Base-by-base conservation (phyloP, 1,140 invertebrate species). In the Palaemon carinicauda region DNA sequence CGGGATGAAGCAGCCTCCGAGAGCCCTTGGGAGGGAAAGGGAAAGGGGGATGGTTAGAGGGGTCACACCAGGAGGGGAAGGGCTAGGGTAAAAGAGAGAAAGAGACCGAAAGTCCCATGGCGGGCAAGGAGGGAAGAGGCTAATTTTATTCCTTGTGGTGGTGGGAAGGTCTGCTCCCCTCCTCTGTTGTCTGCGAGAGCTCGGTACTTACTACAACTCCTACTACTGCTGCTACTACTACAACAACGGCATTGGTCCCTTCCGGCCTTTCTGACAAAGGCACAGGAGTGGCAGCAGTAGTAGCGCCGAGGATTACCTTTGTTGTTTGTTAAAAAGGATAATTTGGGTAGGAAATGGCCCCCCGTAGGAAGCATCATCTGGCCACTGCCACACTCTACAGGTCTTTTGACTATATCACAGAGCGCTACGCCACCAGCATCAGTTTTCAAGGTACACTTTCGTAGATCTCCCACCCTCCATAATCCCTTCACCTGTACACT, bases 341-440 rank as follows among this genome's bases (percentile, higher is more conserved):
- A 9, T 41, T 41, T 9, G 41, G 41, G 41, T 17, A n/a, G n/a
- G 65, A 7, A 14, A 83, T 83, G 81, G 71, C 81, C 27, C 81
- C 81, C 21, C 81, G 81, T 19, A 83, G 31, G 81, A 83, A 51
- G 52, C 53, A 75, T 53, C 77, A 80, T 29, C 77, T 54, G 31
- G 31, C 77, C 77, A 31, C 52, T 14, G 52, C 41, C 53, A 31
- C 31, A 52, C 51, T 56, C 77, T 80, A 80, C 52, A 19, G 77
- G 21, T 56, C 51, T 24, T 80, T 50, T 53, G 77, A 80, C 41
- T 80, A 56, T 27, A 56, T 80, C 54, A 54, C 41, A 24, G 21
- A 80, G 24, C 52, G 52, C 12, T 80, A 80, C 41, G 24, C 52
- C 21, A 24, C 77, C 77, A 54, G 19, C 77, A 80, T 54, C 77